Percentiles rank a stretch among this genome's conserved stretches.
Conservation (phyloP, 2,888 invertebrate genomes). For the Cephalotes varians region DNA sequence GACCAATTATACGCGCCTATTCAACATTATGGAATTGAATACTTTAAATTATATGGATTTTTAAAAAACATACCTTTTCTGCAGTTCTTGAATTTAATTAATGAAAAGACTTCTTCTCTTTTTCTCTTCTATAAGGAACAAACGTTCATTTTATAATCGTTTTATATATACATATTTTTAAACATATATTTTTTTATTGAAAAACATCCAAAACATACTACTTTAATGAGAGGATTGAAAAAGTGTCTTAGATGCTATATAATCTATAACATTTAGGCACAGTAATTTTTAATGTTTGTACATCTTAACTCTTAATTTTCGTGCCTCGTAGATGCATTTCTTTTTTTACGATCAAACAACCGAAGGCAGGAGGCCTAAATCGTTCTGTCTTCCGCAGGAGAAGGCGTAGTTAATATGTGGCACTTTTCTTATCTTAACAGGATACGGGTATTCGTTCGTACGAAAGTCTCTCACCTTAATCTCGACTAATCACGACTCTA, state of each 20-base stretch:
- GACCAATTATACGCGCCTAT: not conserved
- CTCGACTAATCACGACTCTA: slow-evolving; percentile 85
- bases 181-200: too few species aligned
- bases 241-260: not conserved
- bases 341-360: slow-evolving; percentile 47
- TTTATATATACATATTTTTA: not conserved
- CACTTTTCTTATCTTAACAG: slow-evolving; percentile 80
- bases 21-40: not conserved
- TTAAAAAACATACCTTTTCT: not conserved
- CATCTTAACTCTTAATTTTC: slow-evolving; percentile 58
- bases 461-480: slow-evolving; percentile 65
- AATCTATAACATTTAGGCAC: not conserved
- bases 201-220: not conserved
- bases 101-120: not conserved
- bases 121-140: not conserved
- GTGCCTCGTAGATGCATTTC: slow-evolving; percentile 29
- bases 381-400: slow-evolving; percentile 71
- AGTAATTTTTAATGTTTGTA: not conserved
- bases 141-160: not conserved
- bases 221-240: not conserved
- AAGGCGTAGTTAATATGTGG: slow-evolving; percentile 80
- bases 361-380: slow-evolving; percentile 61
- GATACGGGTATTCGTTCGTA: slow-evolving; percentile 75
- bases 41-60: not conserved
- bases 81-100: not conserved